Conservation (phyloP, 2,888 invertebrate genomes). For the Seladonia tumulorum region DNA sequence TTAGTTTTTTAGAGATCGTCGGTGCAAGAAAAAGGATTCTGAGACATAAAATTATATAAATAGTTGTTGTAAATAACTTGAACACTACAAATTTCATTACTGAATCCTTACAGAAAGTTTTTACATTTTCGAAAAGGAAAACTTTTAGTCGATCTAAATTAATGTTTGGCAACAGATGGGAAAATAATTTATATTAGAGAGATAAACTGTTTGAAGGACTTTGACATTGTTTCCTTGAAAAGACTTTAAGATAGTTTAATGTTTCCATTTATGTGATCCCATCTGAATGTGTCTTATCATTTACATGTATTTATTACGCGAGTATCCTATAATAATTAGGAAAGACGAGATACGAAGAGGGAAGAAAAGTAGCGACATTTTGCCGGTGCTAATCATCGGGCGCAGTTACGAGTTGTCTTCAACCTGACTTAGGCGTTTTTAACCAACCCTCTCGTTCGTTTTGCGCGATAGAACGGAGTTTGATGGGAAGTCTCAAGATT, state of each 20-base stretch:
- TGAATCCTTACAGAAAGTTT: background rate
- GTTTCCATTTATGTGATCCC: background rate
- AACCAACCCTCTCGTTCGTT: background rate
- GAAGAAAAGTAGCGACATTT: background rate
- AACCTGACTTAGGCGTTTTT: background rate
- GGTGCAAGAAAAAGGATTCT: too few relatives aligned
- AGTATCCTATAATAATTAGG: background rate
- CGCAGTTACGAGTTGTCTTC: background rate
- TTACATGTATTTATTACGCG: background rate
- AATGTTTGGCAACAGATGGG: background rate
- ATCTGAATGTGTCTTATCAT: background rate
- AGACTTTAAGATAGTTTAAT: background rate
- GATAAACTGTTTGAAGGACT: background rate
- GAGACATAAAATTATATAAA: background rate
- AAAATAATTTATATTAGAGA: background rate
- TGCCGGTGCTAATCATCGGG: background rate
- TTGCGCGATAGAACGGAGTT: background rate
- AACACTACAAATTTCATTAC: background rate
- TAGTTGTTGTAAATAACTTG: background rate
- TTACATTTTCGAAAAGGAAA: background rate
- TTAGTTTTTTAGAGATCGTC: background rate
- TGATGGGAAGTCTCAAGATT: slow-evolving; percentile 12
- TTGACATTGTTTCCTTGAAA: background rate
- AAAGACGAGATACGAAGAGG: background rate
- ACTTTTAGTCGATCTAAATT: background rate